Conservation (phyloP, 2,113 vertebrate species). For the Elaphurus davidianus region DNA sequence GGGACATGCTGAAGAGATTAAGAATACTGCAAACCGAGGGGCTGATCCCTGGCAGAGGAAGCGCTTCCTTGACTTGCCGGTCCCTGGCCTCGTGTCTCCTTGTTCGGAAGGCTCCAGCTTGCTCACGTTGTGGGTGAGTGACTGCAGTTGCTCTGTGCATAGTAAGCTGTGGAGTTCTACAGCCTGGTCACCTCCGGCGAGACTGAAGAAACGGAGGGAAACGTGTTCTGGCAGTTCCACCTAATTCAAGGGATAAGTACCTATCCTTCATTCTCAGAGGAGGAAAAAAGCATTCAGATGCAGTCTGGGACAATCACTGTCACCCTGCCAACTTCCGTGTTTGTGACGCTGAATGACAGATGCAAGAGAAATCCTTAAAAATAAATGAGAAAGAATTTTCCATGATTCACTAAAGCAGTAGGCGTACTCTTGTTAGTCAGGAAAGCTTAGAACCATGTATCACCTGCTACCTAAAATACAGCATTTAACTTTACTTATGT, state of each 20-base stretch:
- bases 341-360: background rate
- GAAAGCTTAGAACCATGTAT: background rate
- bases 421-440: slow-evolving; percentile 1
- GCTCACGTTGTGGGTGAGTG: fast-evolving
- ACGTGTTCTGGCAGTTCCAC: background rate
- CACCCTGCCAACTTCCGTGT: background rate
- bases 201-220: background rate
- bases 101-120: background rate
- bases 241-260: background rate
- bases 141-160: background rate
- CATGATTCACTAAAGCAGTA: slow-evolving; percentile 26
- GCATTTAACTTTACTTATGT: slow-evolving; percentile 35
- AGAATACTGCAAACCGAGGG: background rate
- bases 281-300: background rate
- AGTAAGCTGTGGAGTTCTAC: background rate
- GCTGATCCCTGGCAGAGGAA: background rate
- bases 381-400: background rate
- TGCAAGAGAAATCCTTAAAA: slow-evolving; percentile 9
- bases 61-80: background rate
- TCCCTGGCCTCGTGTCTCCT: background rate
- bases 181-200: background rate
- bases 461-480: slow-evolving; percentile 22
- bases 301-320: background rate
- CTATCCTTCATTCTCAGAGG: background rate
- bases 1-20: background rate